phyloP scores from a whole-genome alignment of 2,113 vertebrate species.

The Eudyptes chrysolophus region DNA sequence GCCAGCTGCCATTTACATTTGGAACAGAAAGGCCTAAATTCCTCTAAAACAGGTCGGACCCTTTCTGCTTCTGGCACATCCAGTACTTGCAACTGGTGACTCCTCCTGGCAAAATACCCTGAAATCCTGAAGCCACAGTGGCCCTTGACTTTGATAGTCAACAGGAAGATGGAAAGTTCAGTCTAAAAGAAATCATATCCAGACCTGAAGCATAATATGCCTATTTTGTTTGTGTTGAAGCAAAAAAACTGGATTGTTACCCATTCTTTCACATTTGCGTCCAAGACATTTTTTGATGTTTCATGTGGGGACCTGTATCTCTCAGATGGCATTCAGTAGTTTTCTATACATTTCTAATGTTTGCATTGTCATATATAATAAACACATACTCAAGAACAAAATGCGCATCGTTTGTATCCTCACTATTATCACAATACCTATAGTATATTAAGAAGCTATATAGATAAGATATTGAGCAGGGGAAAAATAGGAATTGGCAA shows the following conservation, averaged over 20 bases:
- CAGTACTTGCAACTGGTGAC: not conserved
- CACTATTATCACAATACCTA: not conserved
- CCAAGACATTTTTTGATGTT: not conserved
- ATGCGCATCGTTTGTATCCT: not conserved
- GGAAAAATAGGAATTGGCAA: not conserved
- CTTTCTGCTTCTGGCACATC: not conserved
- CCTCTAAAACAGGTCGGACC: not conserved
- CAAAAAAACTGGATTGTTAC: not conserved
- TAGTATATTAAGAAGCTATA: not conserved
- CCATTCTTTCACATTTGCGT: not conserved
- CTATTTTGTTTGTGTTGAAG: not conserved
- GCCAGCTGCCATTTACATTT: not conserved
- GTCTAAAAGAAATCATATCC: not conserved
- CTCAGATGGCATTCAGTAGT: not conserved
- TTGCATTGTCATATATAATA: not conserved
- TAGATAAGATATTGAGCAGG: not conserved
- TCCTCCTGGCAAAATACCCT: not conserved
- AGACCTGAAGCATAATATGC: not conserved
- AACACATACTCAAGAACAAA: not conserved
- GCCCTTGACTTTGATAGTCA: not conserved
- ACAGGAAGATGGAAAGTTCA: not conserved
- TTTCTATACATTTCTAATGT: not conserved
- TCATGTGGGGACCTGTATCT: not conserved
- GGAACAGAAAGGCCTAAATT: slow-evolving; percentile 13
- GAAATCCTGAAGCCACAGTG: not conserved